Evolutionary conservation across 2,113 vertebrate species (phyloP).

Genomic region (Chloropsis cyanopogon): DNA sequence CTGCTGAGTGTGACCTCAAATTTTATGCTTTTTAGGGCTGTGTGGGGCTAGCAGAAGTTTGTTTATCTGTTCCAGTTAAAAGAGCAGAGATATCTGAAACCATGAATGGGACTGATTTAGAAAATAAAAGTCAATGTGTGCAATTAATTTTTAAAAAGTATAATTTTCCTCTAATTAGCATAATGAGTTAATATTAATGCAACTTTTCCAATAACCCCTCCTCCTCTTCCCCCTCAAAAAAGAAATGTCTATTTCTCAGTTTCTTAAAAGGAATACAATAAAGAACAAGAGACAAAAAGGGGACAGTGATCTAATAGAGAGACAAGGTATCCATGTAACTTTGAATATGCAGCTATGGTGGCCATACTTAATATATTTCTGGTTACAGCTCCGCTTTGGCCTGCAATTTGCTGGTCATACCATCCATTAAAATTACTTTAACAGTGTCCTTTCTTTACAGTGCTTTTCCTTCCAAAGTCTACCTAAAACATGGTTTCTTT

Average conservation of each 20-base stretch:
- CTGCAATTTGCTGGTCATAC: not conserved
- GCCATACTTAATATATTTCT: not conserved
- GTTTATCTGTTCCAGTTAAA: not conserved
- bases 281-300: not conserved
- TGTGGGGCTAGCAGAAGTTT: not conserved
- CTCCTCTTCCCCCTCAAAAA: rapidly evolving
- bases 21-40: not conserved
- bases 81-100: not conserved
- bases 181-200: not conserved
- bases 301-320: not conserved
- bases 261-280: not conserved
- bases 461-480: not conserved
- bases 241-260: not conserved
- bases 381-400: not conserved
- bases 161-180: not conserved
- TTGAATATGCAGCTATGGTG: not conserved
- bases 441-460: not conserved
- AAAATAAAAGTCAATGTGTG: not conserved
- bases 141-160: not conserved
- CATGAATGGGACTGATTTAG: not conserved
- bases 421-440: not conserved
- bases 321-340: not conserved
- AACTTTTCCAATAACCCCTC: not conserved
- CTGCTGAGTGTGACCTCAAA: not conserved
- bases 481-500: not conserved